A percentile compares a stretch with the other conserved stretches of the same genome.
Evolutionary conservation across 2,797 vertebrate genomes (phyloP).

Genomic region (Acomys russatus): DNA sequence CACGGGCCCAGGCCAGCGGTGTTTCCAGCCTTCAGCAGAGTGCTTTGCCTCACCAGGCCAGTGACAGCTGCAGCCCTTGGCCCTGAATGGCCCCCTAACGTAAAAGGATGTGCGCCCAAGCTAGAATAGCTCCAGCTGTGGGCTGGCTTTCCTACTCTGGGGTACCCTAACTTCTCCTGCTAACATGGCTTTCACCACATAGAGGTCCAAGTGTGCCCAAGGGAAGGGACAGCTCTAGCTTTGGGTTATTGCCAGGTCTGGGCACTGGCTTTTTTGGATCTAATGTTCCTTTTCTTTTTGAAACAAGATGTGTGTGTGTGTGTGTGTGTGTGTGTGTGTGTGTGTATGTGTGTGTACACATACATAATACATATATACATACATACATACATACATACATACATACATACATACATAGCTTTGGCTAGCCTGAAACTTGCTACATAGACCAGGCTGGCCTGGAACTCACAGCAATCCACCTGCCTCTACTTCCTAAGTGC

Average conservation of each 20-base stretch:
- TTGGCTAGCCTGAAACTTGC: neutral
- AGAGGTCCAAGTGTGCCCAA: neutral
- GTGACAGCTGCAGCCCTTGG: neutral
- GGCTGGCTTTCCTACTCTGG: too few relatives aligned
- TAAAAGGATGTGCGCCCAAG: neutral
- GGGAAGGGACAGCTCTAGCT: neutral
- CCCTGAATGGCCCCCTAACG: neutral
- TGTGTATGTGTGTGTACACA: too few relatives aligned
- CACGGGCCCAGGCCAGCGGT: neutral
- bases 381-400: too few relatives aligned
- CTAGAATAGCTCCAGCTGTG: neutral
- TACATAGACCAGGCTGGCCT: neutral
- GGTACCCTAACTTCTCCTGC: neutral
- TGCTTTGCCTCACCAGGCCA: neutral
- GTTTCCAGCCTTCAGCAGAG: neutral
- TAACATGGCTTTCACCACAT: neutral
- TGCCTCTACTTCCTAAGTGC: neutral
- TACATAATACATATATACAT: too few relatives aligned
- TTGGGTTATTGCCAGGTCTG: neutral
- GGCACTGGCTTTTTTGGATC: neutral
- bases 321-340: too few relatives aligned
- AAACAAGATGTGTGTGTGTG: neutral
- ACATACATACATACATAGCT: neutral
- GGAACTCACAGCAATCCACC: neutral
- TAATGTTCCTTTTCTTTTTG: neutral